These are phyloP conservation scores for Eumaeus atala DNA, from an alignment of 1,140 invertebrate genomes.

Conservation along the genomic window DNA sequence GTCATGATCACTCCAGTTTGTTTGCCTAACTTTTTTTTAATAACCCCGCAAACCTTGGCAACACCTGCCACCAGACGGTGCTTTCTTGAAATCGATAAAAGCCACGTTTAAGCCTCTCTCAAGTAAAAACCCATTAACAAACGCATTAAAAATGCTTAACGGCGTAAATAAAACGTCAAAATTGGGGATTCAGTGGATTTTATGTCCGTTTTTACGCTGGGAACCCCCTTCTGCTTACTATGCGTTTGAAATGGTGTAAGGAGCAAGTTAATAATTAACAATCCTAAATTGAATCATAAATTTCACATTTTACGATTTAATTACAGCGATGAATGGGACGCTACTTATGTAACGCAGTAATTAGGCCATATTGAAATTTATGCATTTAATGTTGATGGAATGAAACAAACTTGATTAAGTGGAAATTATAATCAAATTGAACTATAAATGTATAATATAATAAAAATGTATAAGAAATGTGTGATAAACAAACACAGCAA, in stretches of 20 bases:
- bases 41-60: conserved; percentile 3
- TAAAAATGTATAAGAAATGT: too few species aligned
- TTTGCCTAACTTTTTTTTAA: conserved; percentile 19
- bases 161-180: conserved; percentile 36
- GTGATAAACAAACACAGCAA: too few species aligned
- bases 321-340: conserved; percentile 7
- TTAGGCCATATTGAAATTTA: conserved; percentile 9
- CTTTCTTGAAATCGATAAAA: conserved; percentile 34
- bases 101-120: conserved; percentile 38
- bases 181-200: conserved; percentile 1
- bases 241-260: background rate
- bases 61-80: conserved; percentile 34
- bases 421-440: too few species aligned
- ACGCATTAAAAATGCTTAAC: conserved; percentile 41
- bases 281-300: conserved; percentile 6
- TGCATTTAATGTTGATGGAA: background rate
- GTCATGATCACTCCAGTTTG: conserved; percentile 31
- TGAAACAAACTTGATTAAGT: too few species aligned
- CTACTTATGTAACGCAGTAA: conserved; percentile 6
- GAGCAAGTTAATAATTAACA: conserved; percentile 6
- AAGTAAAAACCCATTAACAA: conserved; percentile 53
- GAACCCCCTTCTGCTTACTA: background rate
- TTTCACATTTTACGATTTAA: conserved; percentile 10
- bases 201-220: conserved; percentile 3
- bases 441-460: too few species aligned